Conservation (phyloP, 2,113 vertebrate genomes). For the Thunnus maccoyii region DNA sequence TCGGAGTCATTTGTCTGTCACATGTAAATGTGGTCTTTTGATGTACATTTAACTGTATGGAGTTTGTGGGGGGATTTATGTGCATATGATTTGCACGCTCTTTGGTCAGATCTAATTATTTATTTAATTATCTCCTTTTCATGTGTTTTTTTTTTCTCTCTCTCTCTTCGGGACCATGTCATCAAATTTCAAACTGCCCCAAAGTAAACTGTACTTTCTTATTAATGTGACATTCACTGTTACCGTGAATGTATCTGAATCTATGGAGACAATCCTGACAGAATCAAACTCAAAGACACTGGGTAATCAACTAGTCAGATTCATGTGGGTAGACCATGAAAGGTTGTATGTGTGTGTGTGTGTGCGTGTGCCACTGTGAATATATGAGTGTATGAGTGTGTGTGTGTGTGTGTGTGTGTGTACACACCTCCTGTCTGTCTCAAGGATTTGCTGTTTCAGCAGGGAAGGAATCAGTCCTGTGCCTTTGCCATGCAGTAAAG, state of each 20-base stretch:
- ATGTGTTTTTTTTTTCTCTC: neutral
- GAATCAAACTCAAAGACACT: slow-evolving; percentile 45
- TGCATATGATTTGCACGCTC: slow-evolving; percentile 57
- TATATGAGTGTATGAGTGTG: slow-evolving; percentile 26
- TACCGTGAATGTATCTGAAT: slow-evolving; percentile 18
- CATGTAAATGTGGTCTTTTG: slow-evolving; percentile 78
- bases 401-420: slow-evolving; percentile 32
- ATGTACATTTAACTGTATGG: slow-evolving; percentile 56
- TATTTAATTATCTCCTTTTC: slow-evolving; percentile 51
- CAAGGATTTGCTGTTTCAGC: slow-evolving; percentile 82
- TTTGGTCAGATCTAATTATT: slow-evolving; percentile 58
- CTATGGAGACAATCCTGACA: slow-evolving; percentile 34
- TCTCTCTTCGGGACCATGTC: slow-evolving; percentile 15
- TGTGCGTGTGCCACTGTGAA: slow-evolving; percentile 8
- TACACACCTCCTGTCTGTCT: slow-evolving; percentile 60
- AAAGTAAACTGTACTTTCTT: slow-evolving; percentile 23
- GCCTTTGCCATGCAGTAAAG: slow-evolving; percentile 75
- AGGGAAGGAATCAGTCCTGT: slow-evolving; percentile 79
- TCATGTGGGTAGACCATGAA: slow-evolving; percentile 41
- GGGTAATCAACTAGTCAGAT: slow-evolving; percentile 69
- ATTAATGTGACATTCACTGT: slow-evolving; percentile 28
- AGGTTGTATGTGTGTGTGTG: slow-evolving; percentile 27
- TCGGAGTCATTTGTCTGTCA: slow-evolving; percentile 89
- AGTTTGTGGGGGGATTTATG: slow-evolving; percentile 58
- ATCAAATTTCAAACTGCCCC: slow-evolving; percentile 29